phyloP scores from a whole-genome alignment of 1,140 invertebrate genomes.

The Steinernema feltiae region DNA sequence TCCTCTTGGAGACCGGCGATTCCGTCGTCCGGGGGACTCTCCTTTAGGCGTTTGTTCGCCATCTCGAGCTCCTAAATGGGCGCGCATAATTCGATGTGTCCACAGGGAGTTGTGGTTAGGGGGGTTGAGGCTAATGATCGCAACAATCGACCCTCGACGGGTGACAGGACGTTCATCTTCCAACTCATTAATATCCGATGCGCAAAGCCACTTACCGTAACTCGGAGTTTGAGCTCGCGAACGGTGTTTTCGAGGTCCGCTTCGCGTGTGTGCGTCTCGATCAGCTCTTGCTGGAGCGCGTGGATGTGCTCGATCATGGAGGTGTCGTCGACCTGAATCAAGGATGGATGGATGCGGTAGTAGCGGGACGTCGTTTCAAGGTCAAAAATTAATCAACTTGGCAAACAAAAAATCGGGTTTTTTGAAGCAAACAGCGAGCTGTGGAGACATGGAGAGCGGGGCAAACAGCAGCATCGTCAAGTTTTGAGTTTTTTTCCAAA shows the following conservation, averaged over 20 bases:
- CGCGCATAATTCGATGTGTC: neutral
- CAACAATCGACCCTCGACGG: neutral
- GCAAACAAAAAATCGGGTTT: neutral
- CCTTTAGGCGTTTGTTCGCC: constrained; percentile 58
- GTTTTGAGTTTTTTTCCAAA: no score
- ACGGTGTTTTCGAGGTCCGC: no score
- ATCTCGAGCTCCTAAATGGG: constrained; percentile 72
- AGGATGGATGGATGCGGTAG: no score
- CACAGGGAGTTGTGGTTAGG: no score
- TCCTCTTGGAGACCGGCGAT: constrained; percentile 90
- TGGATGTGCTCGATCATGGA: constrained; percentile 77
- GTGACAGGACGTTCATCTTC: constrained; percentile 4
- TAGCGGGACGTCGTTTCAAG: neutral
- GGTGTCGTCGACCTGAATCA: constrained; percentile 69
- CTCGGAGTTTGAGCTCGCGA: constrained; percentile 70
- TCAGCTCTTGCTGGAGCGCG: constrained; percentile 81
- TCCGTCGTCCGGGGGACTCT: constrained; percentile 53
- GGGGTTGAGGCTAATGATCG: no score
- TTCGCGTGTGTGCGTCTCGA: constrained; percentile 70
- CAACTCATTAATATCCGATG: neutral
- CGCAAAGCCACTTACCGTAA: constrained; percentile 59
- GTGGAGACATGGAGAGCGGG: no score
- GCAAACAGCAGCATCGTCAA: no score
- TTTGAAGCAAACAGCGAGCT: no score
- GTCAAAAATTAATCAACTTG: no score